Percentiles rank a stretch among this genome's conserved stretches.
Evolutionary conservation across 2,113 vertebrate species (phyloP).

Genomic region (Amblyopsis rosae): DNA sequence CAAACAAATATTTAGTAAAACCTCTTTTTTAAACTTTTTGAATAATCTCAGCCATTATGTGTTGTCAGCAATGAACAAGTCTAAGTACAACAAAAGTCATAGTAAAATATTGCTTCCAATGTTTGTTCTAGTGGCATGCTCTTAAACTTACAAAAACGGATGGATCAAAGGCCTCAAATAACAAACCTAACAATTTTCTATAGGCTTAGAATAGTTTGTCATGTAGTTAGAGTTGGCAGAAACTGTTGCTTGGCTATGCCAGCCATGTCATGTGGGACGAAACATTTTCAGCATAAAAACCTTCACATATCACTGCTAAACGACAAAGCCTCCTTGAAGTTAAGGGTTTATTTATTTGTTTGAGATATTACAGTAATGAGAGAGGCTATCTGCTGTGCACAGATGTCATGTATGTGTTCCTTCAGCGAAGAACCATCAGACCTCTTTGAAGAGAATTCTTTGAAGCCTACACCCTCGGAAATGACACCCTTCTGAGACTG

Average conservation of each 20-base stretch:
- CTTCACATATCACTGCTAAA: not conserved
- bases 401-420: not conserved
- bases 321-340: not conserved
- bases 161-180: conserved; percentile 48
- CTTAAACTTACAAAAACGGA: conserved; percentile 32
- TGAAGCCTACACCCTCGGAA: conserved; percentile 39
- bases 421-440: not conserved
- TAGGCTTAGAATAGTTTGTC: conserved; percentile 46
- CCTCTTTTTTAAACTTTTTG: conserved; percentile 14
- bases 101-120: conserved; percentile 35
- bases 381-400: not conserved
- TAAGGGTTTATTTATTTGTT: not conserved
- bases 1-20: too few relatives aligned
- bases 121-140: conserved; percentile 30
- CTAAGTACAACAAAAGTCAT: conserved; percentile 23
- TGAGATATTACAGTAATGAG: not conserved
- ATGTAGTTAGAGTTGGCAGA: conserved; percentile 28
- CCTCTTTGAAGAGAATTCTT: conserved; percentile 28
- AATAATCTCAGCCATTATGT: conserved; percentile 13
- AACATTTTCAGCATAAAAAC: conserved; percentile 20
- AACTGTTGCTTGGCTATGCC: conserved; percentile 2
- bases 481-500: conserved; percentile 23
- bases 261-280: not conserved
- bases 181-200: conserved; percentile 49
- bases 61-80: not conserved